Base-by-base conservation (phyloP, 2,797 vertebrate species). In the Megaceryle alcyon region DNA sequence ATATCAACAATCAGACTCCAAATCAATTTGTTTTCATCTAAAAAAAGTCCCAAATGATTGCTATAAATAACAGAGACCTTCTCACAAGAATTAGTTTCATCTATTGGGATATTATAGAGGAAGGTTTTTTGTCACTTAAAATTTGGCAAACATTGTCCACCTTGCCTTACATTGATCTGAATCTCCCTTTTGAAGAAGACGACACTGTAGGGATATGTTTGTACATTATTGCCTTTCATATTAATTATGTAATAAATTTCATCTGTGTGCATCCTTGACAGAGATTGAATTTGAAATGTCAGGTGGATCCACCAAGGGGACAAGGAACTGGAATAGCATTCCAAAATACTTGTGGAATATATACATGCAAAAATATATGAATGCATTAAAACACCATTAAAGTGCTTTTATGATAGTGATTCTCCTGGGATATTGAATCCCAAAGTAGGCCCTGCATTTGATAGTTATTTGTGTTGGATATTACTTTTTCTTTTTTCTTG, bases 241-340 rank as follows among this genome's bases (percentile, higher is more conserved):
- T 86, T 91, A 14, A n/a, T 92, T 83, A 83, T 78, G 69, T 91
- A 91, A 92, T 64, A 88, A 72, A 94, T 91, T 64, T 77, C 20
- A 93, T 79, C 71, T 69, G 33, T 86, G 59, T 84, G 43, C 48
- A 91, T 73, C 68, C 39, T 92, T 49, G 78, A 37, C 33, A 91
- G 53, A 92, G 31, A 82, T 21, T 83, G 49, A 76, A 82, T 93
- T 96, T 95, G 72, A 92, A 85, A 82, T 93, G 90, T 91, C 76
- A 87, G n/a, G 84, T 1, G 9, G n/a, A 88, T 90, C 35, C 53
- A 94, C 60, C 77, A 88, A 87, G 64, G 41, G 39, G 64, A 81
- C 28, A 65, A 76, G 63, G 41, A 95, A 80, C 49, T 82, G 41
- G 14, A 90, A 85, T 26, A 79, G n/a, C 19, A 18, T 63, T 71